These are phyloP conservation scores for Notospermus geniculatus DNA, from an alignment of 1,140 invertebrate species.

Conservation along the genomic window DNA sequence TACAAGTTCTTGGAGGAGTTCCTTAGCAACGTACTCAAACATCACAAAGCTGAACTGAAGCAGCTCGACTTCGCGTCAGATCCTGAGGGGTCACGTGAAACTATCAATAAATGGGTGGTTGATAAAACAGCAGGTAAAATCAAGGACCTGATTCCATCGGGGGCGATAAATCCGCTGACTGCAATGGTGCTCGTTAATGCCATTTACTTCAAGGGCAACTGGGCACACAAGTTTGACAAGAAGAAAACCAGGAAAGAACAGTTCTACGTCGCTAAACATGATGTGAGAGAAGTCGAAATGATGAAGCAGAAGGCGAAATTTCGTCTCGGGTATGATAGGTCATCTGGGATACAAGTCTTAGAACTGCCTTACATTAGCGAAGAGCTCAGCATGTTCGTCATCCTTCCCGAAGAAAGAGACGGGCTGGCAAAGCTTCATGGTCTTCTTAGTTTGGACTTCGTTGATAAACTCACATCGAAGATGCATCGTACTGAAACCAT, in stretches of 20 bases:
- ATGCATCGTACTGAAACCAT: constrained; percentile 56
- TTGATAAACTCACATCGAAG: constrained; percentile 14
- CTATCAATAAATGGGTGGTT: constrained; percentile 79
- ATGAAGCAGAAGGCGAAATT: constrained; percentile 81
- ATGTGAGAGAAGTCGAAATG: constrained; percentile 68
- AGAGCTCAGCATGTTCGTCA: constrained; percentile 75
- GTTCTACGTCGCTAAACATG: constrained; percentile 71
- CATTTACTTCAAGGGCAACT: constrained; percentile 81
- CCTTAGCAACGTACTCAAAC: constrained; percentile 9
- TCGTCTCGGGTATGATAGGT: constrained; percentile 61
- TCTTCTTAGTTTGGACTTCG: constrained; percentile 19
- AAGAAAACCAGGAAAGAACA: constrained; percentile 60
- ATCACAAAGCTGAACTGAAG: constrained; percentile 20
- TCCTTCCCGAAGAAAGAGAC: constrained; percentile 42
- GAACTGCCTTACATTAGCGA: constrained; percentile 78
- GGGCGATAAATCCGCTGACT: constrained; percentile 54
- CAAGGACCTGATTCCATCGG: constrained; percentile 65
- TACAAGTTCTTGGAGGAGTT: constrained; percentile 21
- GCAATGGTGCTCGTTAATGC: constrained; percentile 75
- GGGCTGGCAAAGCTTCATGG: constrained; percentile 39
- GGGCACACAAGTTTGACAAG: constrained; percentile 71
- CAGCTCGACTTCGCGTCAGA: constrained; percentile 43
- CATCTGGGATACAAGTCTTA: constrained; percentile 65
- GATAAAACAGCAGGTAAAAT: constrained; percentile 71
- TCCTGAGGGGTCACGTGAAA: constrained; percentile 58